phyloP scores from a whole-genome alignment of 2,888 invertebrate genomes.

The Phragmatobia fuliginosa region DNA sequence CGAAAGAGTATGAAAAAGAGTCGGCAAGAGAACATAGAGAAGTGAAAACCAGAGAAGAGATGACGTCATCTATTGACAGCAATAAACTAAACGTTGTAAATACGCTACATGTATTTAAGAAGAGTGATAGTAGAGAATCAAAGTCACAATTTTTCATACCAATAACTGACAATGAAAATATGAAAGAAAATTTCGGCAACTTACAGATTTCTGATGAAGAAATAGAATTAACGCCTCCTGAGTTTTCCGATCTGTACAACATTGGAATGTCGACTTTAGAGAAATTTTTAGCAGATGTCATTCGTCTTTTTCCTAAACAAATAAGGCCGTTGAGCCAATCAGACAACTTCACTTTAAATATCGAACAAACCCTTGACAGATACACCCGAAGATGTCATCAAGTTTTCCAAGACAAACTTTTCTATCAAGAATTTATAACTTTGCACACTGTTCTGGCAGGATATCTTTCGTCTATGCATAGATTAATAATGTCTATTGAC shows the following conservation, averaged over 20 bases:
- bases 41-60: constrained; percentile 67
- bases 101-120: constrained; percentile 78
- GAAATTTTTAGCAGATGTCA: constrained; percentile 73
- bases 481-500: constrained; percentile 68
- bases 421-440: constrained; percentile 78
- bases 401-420: constrained; percentile 82
- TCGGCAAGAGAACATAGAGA: constrained; percentile 64
- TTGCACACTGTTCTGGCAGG: constrained; percentile 74
- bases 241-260: constrained; percentile 72
- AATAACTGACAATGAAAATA: constrained; percentile 68
- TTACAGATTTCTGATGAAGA: constrained; percentile 76
- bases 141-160: constrained; percentile 84
- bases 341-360: constrained; percentile 76
- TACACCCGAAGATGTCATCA: constrained; percentile 82
- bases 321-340: constrained; percentile 81
- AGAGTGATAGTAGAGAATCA: constrained; percentile 76
- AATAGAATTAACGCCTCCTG: constrained; percentile 69
- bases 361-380: constrained; percentile 79
- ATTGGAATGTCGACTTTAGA: constrained; percentile 68
- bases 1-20: constrained; percentile 74
- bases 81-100: constrained; percentile 79
- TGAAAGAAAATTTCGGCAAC: constrained; percentile 75
- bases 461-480: constrained; percentile 66
- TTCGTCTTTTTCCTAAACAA: constrained; percentile 80
- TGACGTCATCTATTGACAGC: constrained; percentile 76